Evolutionary conservation across 1,140 invertebrate species (phyloP).

Genomic region (Drosophila ficusphila): DNA sequence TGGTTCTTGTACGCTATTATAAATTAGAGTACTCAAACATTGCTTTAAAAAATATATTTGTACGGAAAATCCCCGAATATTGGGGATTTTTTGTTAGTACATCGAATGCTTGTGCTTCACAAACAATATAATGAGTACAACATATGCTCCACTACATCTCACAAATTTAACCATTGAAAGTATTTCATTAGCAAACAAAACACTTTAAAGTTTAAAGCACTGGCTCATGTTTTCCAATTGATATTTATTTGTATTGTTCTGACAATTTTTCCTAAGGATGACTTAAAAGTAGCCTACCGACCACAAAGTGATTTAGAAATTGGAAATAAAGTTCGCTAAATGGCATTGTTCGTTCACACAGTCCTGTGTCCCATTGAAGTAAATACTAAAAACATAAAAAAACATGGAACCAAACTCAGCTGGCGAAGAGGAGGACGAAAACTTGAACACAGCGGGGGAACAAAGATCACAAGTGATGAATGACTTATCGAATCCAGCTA

Average conservation of each 20-base stretch:
- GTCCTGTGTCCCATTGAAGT: constrained; percentile 6
- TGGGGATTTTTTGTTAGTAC: background rate
- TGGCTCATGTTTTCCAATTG: constrained; percentile 7
- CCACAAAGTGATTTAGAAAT: constrained; percentile 12
- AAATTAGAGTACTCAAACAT: background rate
- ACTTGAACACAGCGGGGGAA: constrained; percentile 20
- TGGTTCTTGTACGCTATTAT: too few species aligned
- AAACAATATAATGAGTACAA: background rate
- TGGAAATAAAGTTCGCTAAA: constrained; percentile 20
- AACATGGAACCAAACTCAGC: background rate
- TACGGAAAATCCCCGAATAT: too few species aligned
- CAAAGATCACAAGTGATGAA: constrained; percentile 5
- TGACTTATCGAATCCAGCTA: constrained; percentile 4
- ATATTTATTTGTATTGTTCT: constrained; percentile 24
- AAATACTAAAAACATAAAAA: constrained; percentile 11
- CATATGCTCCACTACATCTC: too few species aligned
- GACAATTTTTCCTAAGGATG: constrained; percentile 30
- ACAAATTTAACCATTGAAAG: too few species aligned
- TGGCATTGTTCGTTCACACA: constrained; percentile 11
- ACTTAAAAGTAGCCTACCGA: constrained; percentile 27
- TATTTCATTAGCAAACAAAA: background rate
- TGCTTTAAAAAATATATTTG: background rate
- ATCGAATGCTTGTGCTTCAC: background rate
- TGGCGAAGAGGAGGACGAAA: background rate
- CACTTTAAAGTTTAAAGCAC: too few species aligned